Evolutionary conservation across 1,140 invertebrate genomes (phyloP), one percentile per base, ranked within the genome.

Genomic region (Listronotus bonariensis): DNA sequence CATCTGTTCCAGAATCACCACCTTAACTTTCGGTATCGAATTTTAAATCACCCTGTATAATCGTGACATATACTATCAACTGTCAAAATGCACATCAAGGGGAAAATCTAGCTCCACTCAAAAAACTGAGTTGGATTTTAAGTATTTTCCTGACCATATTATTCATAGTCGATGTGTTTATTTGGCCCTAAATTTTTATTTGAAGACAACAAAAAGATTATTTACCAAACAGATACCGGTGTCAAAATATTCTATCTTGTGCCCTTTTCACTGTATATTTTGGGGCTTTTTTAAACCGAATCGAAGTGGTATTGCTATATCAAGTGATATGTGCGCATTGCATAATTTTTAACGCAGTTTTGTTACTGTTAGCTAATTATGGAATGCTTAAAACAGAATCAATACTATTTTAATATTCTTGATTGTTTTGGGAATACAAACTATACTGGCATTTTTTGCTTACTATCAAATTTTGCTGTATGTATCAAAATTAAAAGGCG

Each of bases 221-320:
- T 31, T 10, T 12, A 18, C 6, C 52, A 54, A 54, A 15, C 32
- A 5, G 6, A 26, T 15, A n/a, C 3, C 1, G 52, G 52, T 6
- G 3, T 54, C 14, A 38, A 41, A 31, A 54, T 54, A 54, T 15
- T 54, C 14, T 54, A 54, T 41, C 34, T 54, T 7, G 18, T 31
- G 9, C 15, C 52, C n/a, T 17, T 54, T 9, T 6, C 38, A 15
- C 1, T 41, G 9, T 38, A 38, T 15, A 40, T 9, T 1, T 1
- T 41, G 32, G 52, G n/a, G 10, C 38, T 54, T n/a, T 18, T 54
- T 54, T 54, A 1, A 14, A 54, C 26, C 6, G 38, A 41, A 9
- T 40, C 1, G n/a, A 36, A 14, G n/a, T 38, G 9, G 15, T 54
- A 12, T 36, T 54, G 5, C 0, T 41, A n/a, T 54, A 54, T 26